Percentiles rank a stretch among this genome's conserved stretches.
phyloP scores from a whole-genome alignment of 2,888 invertebrate genomes.

The Eilema sororculum region DNA sequence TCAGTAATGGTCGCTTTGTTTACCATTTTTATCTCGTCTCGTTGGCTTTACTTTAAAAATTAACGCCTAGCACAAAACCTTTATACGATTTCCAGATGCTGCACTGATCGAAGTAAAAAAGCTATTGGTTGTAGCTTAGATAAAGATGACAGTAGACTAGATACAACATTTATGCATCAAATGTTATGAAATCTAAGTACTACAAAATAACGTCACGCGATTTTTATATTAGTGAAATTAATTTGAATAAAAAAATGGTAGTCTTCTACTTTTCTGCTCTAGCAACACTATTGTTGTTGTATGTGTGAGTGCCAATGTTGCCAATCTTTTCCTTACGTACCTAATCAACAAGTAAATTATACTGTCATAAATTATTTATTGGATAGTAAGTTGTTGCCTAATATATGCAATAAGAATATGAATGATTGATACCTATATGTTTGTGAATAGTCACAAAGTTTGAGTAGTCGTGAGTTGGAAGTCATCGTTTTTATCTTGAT shows the following conservation, averaged over 20 bases:
- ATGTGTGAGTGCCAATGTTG: constrained; percentile 54
- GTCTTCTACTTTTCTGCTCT: constrained; percentile 35
- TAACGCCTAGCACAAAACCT: background rate
- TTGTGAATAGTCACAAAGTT: constrained; percentile 17
- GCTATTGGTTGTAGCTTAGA: background rate
- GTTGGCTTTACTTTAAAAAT: no score
- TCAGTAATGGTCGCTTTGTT: no score
- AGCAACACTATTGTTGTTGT: constrained; percentile 38
- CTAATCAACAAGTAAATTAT: constrained; percentile 21
- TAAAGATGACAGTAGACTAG: background rate
- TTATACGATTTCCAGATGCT: background rate
- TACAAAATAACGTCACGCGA: no score
- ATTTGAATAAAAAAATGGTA: background rate
- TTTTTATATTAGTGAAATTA: no score
- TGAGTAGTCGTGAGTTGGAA: background rate
- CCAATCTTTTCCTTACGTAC: constrained; percentile 34
- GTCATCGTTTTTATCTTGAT: no score
- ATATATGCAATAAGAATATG: background rate
- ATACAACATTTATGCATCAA: no score
- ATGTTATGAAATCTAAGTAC: no score
- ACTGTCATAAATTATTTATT: constrained; percentile 15
- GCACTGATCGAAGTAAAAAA: background rate
- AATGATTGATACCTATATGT: constrained; percentile 7
- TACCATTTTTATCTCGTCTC: no score
- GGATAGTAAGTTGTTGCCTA: background rate